phyloP scores from a whole-genome alignment of 2,113 vertebrate species.

The Felis chaus region DNA sequence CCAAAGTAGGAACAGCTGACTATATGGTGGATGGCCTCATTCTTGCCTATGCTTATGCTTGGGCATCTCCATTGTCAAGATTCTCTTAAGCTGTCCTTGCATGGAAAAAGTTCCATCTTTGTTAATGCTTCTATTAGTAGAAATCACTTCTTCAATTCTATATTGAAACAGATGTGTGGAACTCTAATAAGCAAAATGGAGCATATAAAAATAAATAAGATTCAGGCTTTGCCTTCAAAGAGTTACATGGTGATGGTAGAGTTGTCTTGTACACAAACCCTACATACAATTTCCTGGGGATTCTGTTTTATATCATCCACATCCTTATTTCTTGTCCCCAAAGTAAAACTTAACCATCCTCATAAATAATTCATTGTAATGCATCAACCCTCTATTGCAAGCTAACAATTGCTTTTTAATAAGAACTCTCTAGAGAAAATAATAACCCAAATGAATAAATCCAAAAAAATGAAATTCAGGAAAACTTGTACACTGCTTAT shows the following conservation, averaged over 20 bases:
- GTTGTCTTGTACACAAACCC: neutral
- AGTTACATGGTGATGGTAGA: neutral
- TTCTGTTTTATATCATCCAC: neutral
- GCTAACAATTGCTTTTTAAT: neutral
- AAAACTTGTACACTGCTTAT: neutral
- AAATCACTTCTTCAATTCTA: neutral
- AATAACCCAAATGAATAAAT: neutral
- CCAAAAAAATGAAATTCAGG: neutral
- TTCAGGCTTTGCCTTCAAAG: neutral
- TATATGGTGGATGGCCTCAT: neutral
- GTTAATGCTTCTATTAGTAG: neutral
- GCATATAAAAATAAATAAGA: neutral
- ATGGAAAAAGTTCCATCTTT: neutral
- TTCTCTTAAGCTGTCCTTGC: neutral
- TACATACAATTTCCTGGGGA: neutral
- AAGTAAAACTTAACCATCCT: neutral
- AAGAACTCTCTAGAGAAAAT: neutral
- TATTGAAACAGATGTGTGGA: neutral
- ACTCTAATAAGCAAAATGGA: conserved; percentile 7
- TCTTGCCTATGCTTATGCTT: neutral
- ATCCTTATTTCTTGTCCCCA: neutral
- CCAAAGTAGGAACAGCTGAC: neutral
- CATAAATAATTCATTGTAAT: conserved; percentile 43
- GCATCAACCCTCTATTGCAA: neutral
- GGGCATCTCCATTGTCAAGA: neutral